A percentile compares a stretch with the other conserved stretches of the same genome.
These are phyloP conservation scores for Lota lota DNA, from an alignment of 2,113 vertebrate species.

Conservation along the genomic window DNA sequence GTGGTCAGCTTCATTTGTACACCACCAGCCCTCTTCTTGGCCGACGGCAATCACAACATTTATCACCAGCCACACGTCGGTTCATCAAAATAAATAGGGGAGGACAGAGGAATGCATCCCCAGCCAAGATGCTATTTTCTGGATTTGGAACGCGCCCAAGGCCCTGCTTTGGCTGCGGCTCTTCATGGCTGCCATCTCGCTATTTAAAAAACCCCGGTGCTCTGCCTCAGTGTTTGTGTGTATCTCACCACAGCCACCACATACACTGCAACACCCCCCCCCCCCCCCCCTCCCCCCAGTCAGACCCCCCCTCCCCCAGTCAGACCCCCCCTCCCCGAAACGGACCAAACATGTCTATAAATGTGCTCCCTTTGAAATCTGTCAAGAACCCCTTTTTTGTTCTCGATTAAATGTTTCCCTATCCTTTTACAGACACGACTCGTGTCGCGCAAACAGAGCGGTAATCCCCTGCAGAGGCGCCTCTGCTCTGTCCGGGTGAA, in stretches of 20 bases:
- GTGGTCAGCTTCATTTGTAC: neutral
- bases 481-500: neutral
- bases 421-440: neutral
- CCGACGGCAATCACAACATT: constrained; percentile 35
- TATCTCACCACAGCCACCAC: constrained; percentile 30
- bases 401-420: no score
- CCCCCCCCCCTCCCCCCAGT: neutral
- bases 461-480: neutral
- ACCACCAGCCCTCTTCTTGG: neutral
- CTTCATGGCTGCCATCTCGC: constrained; percentile 45
- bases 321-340: constrained; percentile 4
- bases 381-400: constrained; percentile 12
- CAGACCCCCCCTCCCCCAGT: constrained; percentile 29
- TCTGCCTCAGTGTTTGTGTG: constrained; percentile 53
- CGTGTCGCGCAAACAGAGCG: neutral
- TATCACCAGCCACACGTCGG: constrained; percentile 50
- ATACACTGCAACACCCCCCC: neutral
- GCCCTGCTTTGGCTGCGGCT: constrained; percentile 48
- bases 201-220: constrained; percentile 41
- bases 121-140: constrained; percentile 48
- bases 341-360: constrained; percentile 17
- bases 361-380: constrained; percentile 10
- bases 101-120: constrained; percentile 47
- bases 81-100: constrained; percentile 41
- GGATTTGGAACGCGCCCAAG: constrained; percentile 57